phyloP scores from a whole-genome alignment of 2,113 vertebrate genomes.

The Cynocephalus volans region DNA sequence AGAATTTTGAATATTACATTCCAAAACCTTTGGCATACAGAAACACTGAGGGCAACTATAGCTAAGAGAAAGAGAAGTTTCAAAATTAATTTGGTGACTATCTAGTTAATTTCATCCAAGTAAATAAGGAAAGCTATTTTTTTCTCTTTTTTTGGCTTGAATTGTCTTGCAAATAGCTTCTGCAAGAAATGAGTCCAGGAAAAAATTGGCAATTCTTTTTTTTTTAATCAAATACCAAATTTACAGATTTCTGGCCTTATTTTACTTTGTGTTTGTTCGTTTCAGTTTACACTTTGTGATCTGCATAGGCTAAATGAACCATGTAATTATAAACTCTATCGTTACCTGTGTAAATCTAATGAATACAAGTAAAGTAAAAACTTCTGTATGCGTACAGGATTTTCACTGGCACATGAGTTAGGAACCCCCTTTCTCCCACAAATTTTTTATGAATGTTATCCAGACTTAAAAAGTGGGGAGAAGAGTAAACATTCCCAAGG shows the following conservation, averaged over 20 bases:
- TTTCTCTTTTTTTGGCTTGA: neutral
- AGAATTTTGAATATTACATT: neutral
- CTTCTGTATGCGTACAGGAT: neutral
- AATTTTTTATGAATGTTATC: neutral
- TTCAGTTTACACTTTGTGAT: constrained; percentile 23
- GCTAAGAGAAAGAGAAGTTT: neutral
- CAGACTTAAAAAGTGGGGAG: neutral
- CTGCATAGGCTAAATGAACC: neutral
- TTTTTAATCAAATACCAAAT: constrained; percentile 64
- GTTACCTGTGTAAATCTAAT: neutral
- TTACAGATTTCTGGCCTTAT: constrained; percentile 44
- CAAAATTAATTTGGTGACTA: neutral
- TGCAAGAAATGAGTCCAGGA: constrained; percentile 42
- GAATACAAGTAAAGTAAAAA: neutral
- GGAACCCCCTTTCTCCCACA: neutral
- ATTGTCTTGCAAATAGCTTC: constrained; percentile 33
- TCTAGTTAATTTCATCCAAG: neutral
- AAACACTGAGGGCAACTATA: neutral
- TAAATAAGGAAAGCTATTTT: neutral
- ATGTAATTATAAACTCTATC: neutral
- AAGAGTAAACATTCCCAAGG: neutral
- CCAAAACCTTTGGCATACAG: neutral
- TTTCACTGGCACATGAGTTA: neutral
- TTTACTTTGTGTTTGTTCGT: constrained; percentile 6
- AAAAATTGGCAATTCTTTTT: constrained; percentile 15